Conservation (phyloP, 1,140 invertebrate genomes). For the Temnothorax curvispinosus region DNA sequence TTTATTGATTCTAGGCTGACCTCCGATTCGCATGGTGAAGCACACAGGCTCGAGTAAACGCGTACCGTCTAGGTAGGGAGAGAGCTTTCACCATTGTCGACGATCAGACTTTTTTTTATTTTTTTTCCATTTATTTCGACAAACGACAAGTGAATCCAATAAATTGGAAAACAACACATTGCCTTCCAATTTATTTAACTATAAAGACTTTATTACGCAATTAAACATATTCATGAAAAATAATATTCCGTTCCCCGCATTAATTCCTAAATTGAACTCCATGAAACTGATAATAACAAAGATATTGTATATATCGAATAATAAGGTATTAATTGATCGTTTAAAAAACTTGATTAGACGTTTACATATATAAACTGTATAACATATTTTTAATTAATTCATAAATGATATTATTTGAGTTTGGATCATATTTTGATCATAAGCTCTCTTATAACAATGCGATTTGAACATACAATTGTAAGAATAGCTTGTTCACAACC, state of each 20-base stretch:
- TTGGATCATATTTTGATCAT: not conserved
- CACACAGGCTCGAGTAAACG: conserved; percentile 50
- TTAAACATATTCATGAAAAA: conserved; percentile 36
- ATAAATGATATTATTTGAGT: not conserved
- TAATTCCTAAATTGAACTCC: not conserved
- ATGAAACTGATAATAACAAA: not conserved
- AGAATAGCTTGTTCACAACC: not conserved
- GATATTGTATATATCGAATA: not conserved
- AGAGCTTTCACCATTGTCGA: conserved; percentile 18
- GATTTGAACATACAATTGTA: not conserved
- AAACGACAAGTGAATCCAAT: conserved; percentile 35
- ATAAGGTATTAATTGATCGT: not conserved
- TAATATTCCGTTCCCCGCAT: not conserved
- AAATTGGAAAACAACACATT: conserved; percentile 26
- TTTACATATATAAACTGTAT: not conserved
- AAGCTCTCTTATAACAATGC: not conserved
- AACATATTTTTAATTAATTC: not conserved
- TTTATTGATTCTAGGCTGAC: conserved; percentile 77
- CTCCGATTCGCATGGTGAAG: conserved; percentile 68
- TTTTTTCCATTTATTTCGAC: conserved; percentile 16
- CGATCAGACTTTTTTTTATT: not conserved
- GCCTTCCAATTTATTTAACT: conserved; percentile 26
- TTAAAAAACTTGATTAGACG: not conserved
- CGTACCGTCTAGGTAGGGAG: conserved; percentile 10
- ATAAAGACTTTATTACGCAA: not conserved